Percentiles rank a stretch among this genome's conserved stretches.
Evolutionary conservation across 2,888 invertebrate species (phyloP).

Genomic region (Chaetogeoica ovagalla): DNA sequence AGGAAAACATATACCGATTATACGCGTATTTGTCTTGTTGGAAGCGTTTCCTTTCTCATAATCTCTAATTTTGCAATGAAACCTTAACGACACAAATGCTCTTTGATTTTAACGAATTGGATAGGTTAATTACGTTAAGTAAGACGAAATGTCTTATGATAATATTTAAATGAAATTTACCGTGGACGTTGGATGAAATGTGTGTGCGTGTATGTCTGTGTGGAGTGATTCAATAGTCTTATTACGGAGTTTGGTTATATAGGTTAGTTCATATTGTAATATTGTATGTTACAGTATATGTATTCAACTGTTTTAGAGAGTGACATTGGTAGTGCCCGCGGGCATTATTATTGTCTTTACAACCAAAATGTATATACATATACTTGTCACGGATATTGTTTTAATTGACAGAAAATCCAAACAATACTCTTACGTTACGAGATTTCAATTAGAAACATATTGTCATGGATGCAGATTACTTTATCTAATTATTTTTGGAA

Average conservation of each 20-base stretch:
- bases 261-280: not conserved
- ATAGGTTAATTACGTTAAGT: not conserved
- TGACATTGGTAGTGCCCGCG: no score
- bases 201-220: not conserved
- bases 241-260: not conserved
- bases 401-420: slow-evolving; percentile 26
- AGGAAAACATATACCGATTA: not conserved
- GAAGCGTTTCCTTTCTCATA: not conserved
- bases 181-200: slow-evolving; percentile 3
- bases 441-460: slow-evolving; percentile 17
- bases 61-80: not conserved
- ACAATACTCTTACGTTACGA: not conserved
- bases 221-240: slow-evolving; percentile 13
- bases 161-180: slow-evolving; percentile 26
- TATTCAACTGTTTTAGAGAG: not conserved
- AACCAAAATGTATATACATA: not conserved
- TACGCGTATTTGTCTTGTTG: not conserved
- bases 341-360: slow-evolving; percentile 17
- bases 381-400: slow-evolving; percentile 31
- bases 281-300: no score
- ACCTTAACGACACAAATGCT: not conserved
- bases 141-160: slow-evolving; percentile 9
- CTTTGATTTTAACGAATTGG: slow-evolving; percentile 6
- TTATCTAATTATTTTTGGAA: slow-evolving; percentile 20
- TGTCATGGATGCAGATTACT: slow-evolving; percentile 2